Evolutionary conservation across 2,888 invertebrate genomes (phyloP).

Genomic region (Dinocampus coccinellae): DNA sequence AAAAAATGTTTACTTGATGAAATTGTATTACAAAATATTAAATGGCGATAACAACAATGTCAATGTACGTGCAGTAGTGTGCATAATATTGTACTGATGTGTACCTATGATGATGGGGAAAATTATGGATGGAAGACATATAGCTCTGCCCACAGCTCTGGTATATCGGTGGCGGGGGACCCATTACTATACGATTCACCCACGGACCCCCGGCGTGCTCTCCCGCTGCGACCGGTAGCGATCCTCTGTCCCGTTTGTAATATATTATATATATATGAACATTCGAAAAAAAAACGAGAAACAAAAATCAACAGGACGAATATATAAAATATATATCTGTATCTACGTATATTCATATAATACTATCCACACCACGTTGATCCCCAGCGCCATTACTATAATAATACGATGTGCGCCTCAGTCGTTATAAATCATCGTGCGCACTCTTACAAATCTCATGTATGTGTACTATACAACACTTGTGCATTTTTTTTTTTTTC

Average conservation of each 20-base stretch:
- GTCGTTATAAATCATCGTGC: conserved; percentile 56
- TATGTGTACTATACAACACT: neutral
- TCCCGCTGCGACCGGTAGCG: conserved; percentile 70
- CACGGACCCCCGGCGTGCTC: conserved; percentile 66
- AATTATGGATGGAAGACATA: neutral
- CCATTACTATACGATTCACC: conserved; percentile 23
- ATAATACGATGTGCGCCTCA: conserved; percentile 58
- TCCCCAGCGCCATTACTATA: conserved; percentile 58
- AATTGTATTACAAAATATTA: no score
- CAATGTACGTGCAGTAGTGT: neutral
- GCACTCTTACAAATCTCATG: conserved; percentile 25
- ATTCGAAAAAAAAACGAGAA: no score
- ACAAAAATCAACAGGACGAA: no score
- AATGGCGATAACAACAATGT: neutral
- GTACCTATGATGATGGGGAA: neutral
- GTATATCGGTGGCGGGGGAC: conserved; percentile 57
- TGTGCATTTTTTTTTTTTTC: conserved; percentile 7
- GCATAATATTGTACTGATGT: neutral
- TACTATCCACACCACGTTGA: conserved; percentile 22
- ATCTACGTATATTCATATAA: conserved; percentile 26
- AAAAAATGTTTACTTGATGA: no score
- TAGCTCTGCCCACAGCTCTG: neutral
- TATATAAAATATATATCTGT: conserved; percentile 58
- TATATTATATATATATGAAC: conserved; percentile 53
- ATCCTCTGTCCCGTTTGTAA: conserved; percentile 68